Base-by-base conservation (phyloP, 2,113 vertebrate species). In the Plotosus lineatus region DNA sequence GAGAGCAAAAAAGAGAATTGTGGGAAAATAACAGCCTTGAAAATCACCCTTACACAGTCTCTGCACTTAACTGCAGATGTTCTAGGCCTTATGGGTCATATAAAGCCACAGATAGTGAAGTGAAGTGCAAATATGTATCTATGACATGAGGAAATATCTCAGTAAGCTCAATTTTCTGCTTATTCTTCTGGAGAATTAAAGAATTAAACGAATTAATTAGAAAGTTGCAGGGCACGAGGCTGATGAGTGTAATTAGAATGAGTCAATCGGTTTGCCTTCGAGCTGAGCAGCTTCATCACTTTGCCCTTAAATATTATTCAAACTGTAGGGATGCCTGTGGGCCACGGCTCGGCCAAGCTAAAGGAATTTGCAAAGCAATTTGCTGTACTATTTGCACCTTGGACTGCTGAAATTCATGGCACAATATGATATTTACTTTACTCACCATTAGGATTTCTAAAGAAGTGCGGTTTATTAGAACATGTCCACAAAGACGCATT, bases 241-340 rank as follows among this genome's bases (percentile, higher is more conserved):
- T 80, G 82, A 80, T 40, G 82, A 76, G 82, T 69, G 69, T 79
- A 80, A 77, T 84, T 80, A 80, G 69, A 80, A 38, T 44, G 63
- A 80, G 53, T 80, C 82, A 61, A n/a, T n/a, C n/a, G n/a, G 51
- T 58, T 40, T 63, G 78, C 71, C 77, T 68, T 56, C 31, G 31
- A 50, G 71, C 61, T 60, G 60, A 40, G 61, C 60, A 60, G 77
- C 28, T 80, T 79, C 74, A 23, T 60, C 78, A 76, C 82, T 80
- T 48, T 66, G 58, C 44, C 55, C 72, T 77, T 80, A 80, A 84
- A 80, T 58, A 84, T 77, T 63, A 84, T 55, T 81, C 80, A 66
- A 65, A 63, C 72, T 42, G 77, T 44, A 53, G 73, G 42, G 42
- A 60, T 72, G 78, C 55, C 44, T 31, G 73, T 31, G 46, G 65